Evolutionary conservation across 2,113 vertebrate genomes (phyloP), one percentile per base, ranked within the genome.

Genomic region (Nyctibius bracteatus): DNA sequence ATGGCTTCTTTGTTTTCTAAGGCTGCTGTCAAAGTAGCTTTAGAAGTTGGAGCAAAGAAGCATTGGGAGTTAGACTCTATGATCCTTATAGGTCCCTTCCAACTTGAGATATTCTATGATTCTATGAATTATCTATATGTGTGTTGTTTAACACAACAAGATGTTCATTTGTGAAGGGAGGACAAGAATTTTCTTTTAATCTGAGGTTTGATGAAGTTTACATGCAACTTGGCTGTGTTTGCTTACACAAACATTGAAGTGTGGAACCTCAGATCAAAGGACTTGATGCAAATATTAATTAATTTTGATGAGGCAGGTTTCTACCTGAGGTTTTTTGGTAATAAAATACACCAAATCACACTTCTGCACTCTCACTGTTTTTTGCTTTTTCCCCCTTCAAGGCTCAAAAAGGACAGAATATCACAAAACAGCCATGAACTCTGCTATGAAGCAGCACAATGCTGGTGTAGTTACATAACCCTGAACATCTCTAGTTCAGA

Each of bases 281-380:
- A 35, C 2, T 66, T 39, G 2, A 17, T 65, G 16, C 8, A 83
- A 82, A 47, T 63, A 70, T 37, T 55, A 35, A 31, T 58, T 52
- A 37, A 25, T 89, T 91, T 70, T 78, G 6, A 7, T 83, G 18
- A 67, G 6, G 17, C 12, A 65, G 2, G 4, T 86, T 88, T 73
- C 44, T 91, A 41, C 49, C 13, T 52, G 14, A 65, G 33, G 15
- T 5, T 13, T 55, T 55, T 57, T 51, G 31, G 6, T 52, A 51
- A 66, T 58, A 62, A 83, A 61, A 43, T 10, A 41, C 5, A 46
- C 4, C 16, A 78, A 81, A 65, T 44, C 1, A 12, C 17, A 12
- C 17, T 86, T 68, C 24, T 57, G 5, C 35, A 5, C 1, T 12
- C 7, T 66, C 19, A 18, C 2, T 61, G 4, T 0, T 49, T 86